phyloP scores from a whole-genome alignment of 2,888 invertebrate genomes.

The Ernsta delagoae region DNA sequence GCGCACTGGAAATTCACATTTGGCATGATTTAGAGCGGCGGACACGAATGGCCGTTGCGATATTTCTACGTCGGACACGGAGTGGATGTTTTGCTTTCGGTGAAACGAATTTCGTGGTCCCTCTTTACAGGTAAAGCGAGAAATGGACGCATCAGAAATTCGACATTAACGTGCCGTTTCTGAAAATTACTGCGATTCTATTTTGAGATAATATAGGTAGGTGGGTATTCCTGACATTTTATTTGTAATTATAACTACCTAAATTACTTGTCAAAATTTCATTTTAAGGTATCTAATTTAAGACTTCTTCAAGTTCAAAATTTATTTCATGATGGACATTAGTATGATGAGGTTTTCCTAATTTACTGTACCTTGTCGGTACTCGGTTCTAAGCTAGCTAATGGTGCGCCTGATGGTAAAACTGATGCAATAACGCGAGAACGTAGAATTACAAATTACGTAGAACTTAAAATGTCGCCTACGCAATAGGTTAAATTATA shows the following conservation, averaged over 20 bases:
- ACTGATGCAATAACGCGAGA: constrained; percentile 18
- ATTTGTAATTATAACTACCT: too few species aligned
- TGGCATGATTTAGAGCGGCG: constrained; percentile 38
- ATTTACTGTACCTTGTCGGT: not conserved
- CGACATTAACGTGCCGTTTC: not conserved
- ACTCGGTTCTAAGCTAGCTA: constrained; percentile 1
- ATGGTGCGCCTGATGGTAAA: constrained; percentile 23
- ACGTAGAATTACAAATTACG: constrained; percentile 18
- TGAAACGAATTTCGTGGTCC: constrained; percentile 15
- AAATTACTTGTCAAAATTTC: too few species aligned
- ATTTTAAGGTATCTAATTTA: too few species aligned
- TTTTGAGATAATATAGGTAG: too few species aligned
- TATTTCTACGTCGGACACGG: constrained; percentile 47
- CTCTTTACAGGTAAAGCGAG: constrained; percentile 8
- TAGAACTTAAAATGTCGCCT: too few species aligned
- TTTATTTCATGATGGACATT: too few species aligned
- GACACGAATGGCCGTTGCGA: constrained; percentile 54
- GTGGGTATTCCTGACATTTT: too few species aligned
- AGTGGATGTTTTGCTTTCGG: constrained; percentile 19
- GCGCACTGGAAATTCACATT: constrained; percentile 39
- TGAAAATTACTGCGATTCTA: not conserved
- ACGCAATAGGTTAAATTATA: too few species aligned
- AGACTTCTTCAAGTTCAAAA: too few species aligned
- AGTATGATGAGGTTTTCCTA: not conserved
- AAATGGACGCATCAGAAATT: not conserved